phyloP scores from a whole-genome alignment of 2,888 invertebrate genomes.

The Drosophila mercatorum region DNA sequence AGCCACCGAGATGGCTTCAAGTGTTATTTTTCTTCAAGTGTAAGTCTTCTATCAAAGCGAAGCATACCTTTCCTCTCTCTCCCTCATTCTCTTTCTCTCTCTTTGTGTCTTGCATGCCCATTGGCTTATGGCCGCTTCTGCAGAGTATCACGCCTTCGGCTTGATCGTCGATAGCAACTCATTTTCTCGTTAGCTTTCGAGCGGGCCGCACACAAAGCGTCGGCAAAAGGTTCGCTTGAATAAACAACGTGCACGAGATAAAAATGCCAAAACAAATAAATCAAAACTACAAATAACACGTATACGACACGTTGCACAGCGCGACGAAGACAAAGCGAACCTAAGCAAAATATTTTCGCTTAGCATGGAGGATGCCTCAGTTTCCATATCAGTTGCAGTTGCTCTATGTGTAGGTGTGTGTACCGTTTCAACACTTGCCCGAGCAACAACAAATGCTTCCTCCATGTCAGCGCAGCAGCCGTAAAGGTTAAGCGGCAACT shows the following conservation, averaged over 20 bases:
- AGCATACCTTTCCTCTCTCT: too few relatives aligned
- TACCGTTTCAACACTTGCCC: conserved; percentile 62
- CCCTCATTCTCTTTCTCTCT: too few relatives aligned
- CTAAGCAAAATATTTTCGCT: conserved; percentile 35
- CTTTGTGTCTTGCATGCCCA: too few relatives aligned
- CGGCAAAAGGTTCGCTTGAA: conserved; percentile 44
- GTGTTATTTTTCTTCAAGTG: too few relatives aligned
- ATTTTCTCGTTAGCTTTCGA: conserved; percentile 16
- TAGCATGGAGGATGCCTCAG: conserved; percentile 35
- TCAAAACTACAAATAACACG: conserved; percentile 70
- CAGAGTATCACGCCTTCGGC: conserved; percentile 14
- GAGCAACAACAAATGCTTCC: conserved; percentile 67
- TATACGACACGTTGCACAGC: conserved; percentile 62
- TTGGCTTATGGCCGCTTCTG: background rate
- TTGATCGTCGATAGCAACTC: background rate
- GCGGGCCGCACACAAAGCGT: conserved; percentile 44
- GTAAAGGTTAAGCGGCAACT: conserved; percentile 83
- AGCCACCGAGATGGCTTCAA: too few relatives aligned
- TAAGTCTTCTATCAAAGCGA: too few relatives aligned
- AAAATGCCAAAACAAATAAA: conserved; percentile 70
- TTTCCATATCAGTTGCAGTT: conserved; percentile 21
- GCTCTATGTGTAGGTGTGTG: background rate
- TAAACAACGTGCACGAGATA: conserved; percentile 51
- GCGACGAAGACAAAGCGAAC: conserved; percentile 21
- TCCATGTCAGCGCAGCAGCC: conserved; percentile 70